Evolutionary conservation across 2,113 vertebrate species (phyloP).

Genomic region (Aegotheles bennettii): DNA sequence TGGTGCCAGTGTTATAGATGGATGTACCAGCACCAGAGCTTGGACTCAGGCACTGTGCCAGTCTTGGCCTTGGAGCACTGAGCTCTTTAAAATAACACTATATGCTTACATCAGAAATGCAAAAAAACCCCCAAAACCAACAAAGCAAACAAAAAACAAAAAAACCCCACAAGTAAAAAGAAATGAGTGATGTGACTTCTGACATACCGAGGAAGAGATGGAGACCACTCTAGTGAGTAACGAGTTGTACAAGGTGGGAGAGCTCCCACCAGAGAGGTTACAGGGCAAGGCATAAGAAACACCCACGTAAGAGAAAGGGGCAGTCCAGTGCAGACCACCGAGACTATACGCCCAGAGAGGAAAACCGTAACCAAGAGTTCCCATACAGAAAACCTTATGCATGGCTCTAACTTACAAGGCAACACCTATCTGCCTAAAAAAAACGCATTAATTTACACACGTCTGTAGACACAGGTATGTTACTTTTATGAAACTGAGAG

Average conservation of each 20-base stretch:
- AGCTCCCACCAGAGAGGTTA: not conserved
- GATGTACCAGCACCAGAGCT: rapidly evolving
- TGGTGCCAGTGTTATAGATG: not conserved
- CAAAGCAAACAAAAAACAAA: not conserved
- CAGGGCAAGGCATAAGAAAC: not conserved
- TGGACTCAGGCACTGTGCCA: not conserved
- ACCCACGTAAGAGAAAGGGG: rapidly evolving
- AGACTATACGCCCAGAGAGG: rapidly evolving
- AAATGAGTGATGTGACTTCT: not conserved
- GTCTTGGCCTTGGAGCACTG: not conserved
- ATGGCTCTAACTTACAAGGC: not conserved
- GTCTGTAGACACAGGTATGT: not conserved
- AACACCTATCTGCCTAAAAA: not conserved
- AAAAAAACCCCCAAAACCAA: too few relatives aligned
- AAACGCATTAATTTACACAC: not conserved
- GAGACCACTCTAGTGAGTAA: not conserved
- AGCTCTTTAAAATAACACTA: not conserved
- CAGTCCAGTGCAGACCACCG: not conserved
- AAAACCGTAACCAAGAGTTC: not conserved
- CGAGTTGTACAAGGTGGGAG: rapidly evolving
- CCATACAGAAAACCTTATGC: not conserved
- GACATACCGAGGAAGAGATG: not conserved
- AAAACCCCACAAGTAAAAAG: not conserved
- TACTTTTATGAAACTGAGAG: not conserved
- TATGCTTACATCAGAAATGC: not conserved